Base-by-base conservation (phyloP, 2,113 vertebrate genomes). In the Oxyura jamaicensis region DNA sequence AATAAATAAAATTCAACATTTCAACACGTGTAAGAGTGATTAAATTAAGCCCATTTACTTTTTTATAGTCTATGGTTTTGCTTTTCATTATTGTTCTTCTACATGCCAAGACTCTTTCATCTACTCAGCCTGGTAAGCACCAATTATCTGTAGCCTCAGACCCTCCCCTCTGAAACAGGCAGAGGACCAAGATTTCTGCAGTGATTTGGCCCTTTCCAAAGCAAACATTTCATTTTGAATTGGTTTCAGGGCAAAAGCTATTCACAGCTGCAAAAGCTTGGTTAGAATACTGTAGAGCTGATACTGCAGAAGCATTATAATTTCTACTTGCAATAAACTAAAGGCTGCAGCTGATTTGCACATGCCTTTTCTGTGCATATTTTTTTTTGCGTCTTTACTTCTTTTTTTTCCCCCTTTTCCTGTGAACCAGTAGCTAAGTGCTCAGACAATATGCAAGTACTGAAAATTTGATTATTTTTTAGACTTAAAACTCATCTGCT, bases 321-420 rank as follows among this genome's bases (percentile, higher is more conserved):
- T 84, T 89, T 92, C 62, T 87, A 19, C 33, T 95, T 92, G 22
- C 20, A 93, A 14, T 15, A 91, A 89, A 92, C 53, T 68, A 68
- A 89, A 82, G 19, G 12, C 33, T 86, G 25, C 9, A 46, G 28
- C 17, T 92, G 41, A 84, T 89, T 86, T 86, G 20, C 33, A 39
- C 15, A 8, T 59, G n/a, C 4, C 6, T 77, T 83, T 80, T 83
- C 55, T 66, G 8, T 16, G 17, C 42, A 76, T 14, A 60, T 9
- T 55, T 78, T 42, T 13, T 33, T 46, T 44, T 44, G 42, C 18
- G 18, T 17, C 23, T 17, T n/a, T 48, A 10, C 3, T 39, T 11
- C 1, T 9, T 28, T 9, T 14, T 33, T 46, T 39, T 26, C 41
- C 35, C 18, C 20, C 20, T 12, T 11, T 74, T 65, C n/a, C 29